Base-by-base conservation (phyloP, 2,888 invertebrate genomes). In the Coleophora deauratella region DNA sequence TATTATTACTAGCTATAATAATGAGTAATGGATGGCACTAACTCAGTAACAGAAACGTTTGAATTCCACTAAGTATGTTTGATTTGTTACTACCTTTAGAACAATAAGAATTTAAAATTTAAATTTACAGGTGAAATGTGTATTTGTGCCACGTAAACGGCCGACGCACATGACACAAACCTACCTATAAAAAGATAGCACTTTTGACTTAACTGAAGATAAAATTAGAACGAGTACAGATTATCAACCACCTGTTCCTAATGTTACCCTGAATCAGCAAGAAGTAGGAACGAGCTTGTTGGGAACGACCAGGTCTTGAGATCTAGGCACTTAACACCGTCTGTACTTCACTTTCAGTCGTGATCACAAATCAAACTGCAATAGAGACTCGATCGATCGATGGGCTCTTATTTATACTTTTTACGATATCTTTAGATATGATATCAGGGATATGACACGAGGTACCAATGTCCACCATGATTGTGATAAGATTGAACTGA, bases 351-450 rank as follows among this genome's bases (percentile, higher is more conserved):
- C 70, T 59, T 68, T 72, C 65, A 60, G 69, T 67, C 66, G 66
- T 57, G 70, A 79, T 72, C 80, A 79, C 78, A 59, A 69, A 67
- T 65, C 64, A 66, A 72, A 79, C 70, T 78, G 66, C 71, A 81
- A 85, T 78, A 84, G 82, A 82, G 84, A 71, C 71, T 67, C 74
- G 77, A 82, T 82, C 85, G 84, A 85, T 85, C 73, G 81, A 85
- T 81, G 82, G 79, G 71, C 84, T 59, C 80, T 79, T 85, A 85
- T 85, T 82, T 85, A 85, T 85, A 85, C 82, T 72, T 81, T 85
- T 78, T 67, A 77, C 75, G 71, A 77, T 81, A 82, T 84, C 84
- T 80, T 64, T 61, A 67, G 82, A 84, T 84, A 85, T 62, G 72
- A 72, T 85, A 85, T 84, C 85, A 62, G 77, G 66, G 60, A 66